Evolutionary conservation across 37 sponge, comb jelly and placozoan genomes (phyloP).

Genomic region (Diacarnus erythraeanus): DNA sequence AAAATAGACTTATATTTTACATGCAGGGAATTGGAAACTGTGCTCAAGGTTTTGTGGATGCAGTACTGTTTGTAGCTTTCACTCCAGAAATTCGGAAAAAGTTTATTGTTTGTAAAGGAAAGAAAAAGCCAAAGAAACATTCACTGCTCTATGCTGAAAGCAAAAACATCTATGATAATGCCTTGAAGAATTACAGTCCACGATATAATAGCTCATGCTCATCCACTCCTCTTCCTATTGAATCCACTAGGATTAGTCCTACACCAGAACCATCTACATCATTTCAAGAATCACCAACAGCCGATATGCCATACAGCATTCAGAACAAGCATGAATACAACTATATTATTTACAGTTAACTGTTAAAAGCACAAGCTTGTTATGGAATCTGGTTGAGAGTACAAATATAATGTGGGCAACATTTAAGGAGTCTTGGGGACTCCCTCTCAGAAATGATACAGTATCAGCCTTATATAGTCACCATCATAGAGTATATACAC

Average conservation of each 20-base stretch:
- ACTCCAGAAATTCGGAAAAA: slow-evolving; percentile 29
- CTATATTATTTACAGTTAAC: too few species aligned
- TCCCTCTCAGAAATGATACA: too few species aligned
- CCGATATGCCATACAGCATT: not conserved
- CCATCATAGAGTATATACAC: too few species aligned
- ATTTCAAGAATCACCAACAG: not conserved
- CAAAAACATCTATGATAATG: not conserved
- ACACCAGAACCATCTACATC: not conserved
- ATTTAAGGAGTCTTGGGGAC: too few species aligned
- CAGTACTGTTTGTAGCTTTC: slow-evolving; percentile 38
- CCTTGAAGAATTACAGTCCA: not conserved
- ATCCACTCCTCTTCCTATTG: not conserved
- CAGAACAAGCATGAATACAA: too few species aligned
- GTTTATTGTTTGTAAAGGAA: not conserved
- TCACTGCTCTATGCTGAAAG: not conserved
- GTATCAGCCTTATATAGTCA: too few species aligned
- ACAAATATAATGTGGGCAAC: too few species aligned
- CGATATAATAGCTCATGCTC: not conserved
- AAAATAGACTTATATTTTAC: too few species aligned
- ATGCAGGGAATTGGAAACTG: slow-evolving; percentile 58
- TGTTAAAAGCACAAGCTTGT: too few species aligned
- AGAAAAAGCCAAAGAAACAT: not conserved
- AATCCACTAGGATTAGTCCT: not conserved
- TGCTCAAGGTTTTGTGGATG: slow-evolving; percentile 53
- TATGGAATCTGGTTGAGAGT: too few species aligned